These are phyloP conservation scores for Hydractinia symbiolongicarpus DNA, from an alignment of 30 jellyfish, hydroid and myxozoan species.

Conservation along the genomic window DNA sequence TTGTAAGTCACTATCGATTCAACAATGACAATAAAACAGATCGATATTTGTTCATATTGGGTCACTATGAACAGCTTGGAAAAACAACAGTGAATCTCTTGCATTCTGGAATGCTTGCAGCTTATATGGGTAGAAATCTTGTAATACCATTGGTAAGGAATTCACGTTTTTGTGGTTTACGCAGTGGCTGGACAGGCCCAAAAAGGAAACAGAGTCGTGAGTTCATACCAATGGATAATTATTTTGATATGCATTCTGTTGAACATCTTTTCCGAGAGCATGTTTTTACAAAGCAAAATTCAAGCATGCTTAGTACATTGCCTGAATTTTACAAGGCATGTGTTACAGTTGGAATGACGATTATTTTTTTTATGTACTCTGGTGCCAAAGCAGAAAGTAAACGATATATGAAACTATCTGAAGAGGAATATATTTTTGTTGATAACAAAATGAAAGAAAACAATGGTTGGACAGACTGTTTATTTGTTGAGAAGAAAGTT, in stretches of 20 bases:
- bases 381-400: slow-evolving; percentile 10
- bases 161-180: slow-evolving; percentile 86
- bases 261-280: slow-evolving; percentile 24
- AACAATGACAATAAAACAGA: neutral
- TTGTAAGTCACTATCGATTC: neutral
- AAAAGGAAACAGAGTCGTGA: slow-evolving; percentile 61
- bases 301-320: slow-evolving; percentile 33
- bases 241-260: slow-evolving; percentile 49
- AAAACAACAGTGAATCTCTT: slow-evolving; percentile 72
- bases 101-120: slow-evolving; percentile 78
- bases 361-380: slow-evolving; percentile 69
- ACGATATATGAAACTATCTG: slow-evolving; percentile 38
- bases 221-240: slow-evolving; percentile 70
- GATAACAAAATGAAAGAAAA: slow-evolving; percentile 24
- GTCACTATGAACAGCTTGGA: slow-evolving; percentile 98
- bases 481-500: slow-evolving; percentile 49
- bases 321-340: neutral
- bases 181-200: slow-evolving; percentile 87
- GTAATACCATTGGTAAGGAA: slow-evolving; percentile 79
- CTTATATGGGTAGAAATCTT: slow-evolving; percentile 38
- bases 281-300: slow-evolving; percentile 32
- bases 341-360: slow-evolving; percentile 22
- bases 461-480: slow-evolving; percentile 72
- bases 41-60: slow-evolving; percentile 56
- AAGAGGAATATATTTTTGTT: slow-evolving; percentile 25